A percentile compares a stretch with the other conserved stretches of the same genome.
phyloP scores from a whole-genome alignment of 2,888 invertebrate genomes.

The Lissocephala sabroskyi region DNA sequence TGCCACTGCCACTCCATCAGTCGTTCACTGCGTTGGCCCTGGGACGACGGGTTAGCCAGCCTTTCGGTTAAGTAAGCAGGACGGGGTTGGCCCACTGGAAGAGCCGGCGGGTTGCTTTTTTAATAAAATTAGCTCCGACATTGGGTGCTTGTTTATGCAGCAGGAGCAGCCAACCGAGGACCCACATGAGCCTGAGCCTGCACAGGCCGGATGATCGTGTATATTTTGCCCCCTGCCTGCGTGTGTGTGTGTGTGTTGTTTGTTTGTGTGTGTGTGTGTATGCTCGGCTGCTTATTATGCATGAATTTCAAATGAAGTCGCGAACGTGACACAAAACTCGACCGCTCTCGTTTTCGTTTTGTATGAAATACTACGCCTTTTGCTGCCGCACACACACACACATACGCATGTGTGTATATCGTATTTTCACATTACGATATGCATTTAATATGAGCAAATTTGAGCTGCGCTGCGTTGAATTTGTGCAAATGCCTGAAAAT shows the following conservation, averaged over 20 bases:
- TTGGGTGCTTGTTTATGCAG: slow-evolving; percentile 58
- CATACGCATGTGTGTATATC: not conserved
- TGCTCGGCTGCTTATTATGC: slow-evolving; percentile 58
- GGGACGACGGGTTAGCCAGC: no score
- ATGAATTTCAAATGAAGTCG: slow-evolving; percentile 59
- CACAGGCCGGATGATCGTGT: slow-evolving; percentile 20
- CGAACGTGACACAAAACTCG: slow-evolving; percentile 59
- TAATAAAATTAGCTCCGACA: slow-evolving; percentile 56
- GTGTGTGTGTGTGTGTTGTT: slow-evolving; percentile 8
- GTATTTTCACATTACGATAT: slow-evolving; percentile 48
- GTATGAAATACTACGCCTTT: slow-evolving; percentile 22
- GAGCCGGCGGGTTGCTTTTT: no score
- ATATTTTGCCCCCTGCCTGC: slow-evolving; percentile 3
- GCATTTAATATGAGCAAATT: slow-evolving; percentile 48
- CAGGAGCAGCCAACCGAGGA: slow-evolving; percentile 17
- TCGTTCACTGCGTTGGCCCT: no score
- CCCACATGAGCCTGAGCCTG: slow-evolving; percentile 15
- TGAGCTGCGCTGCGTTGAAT: slow-evolving; percentile 13
- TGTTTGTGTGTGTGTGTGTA: slow-evolving; percentile 24
- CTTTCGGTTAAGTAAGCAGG: slow-evolving; percentile 29
- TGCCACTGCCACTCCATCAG: slow-evolving; percentile 43
- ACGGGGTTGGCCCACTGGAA: no score
- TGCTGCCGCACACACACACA: slow-evolving; percentile 14
- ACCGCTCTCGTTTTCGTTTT: slow-evolving; percentile 26
- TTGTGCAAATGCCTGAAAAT: slow-evolving; percentile 22